Evolutionary conservation across 2,797 vertebrate species (phyloP).

Genomic region (Ctenosaura bakeri): DNA sequence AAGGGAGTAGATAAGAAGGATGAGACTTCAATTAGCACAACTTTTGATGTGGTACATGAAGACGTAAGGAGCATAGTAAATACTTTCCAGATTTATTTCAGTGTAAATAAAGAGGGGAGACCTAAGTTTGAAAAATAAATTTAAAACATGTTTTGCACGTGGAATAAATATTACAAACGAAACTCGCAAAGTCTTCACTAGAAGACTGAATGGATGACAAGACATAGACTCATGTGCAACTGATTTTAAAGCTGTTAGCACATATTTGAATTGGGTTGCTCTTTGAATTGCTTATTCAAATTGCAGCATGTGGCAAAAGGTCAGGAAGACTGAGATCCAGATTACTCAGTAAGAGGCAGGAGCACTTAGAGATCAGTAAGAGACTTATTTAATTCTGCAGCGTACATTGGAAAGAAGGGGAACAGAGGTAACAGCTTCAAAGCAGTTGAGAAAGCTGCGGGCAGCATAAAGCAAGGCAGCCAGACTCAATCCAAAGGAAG

Average conservation of each 20-base stretch:
- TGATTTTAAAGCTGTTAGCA: constrained; percentile 9
- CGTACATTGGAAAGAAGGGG: neutral
- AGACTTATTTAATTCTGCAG: neutral
- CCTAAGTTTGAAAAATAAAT: neutral
- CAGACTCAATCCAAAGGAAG: neutral
- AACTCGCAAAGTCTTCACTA: constrained; percentile 8
- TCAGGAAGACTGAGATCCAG: neutral
- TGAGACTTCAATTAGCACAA: no score
- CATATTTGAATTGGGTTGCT: neutral
- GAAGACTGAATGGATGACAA: neutral
- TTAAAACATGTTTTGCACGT: neutral
- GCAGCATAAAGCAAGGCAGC: neutral
- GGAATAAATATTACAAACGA: neutral
- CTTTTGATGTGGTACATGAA: neutral
- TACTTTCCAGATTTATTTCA: neutral
- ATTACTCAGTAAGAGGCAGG: neutral
- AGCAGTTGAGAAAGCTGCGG: neutral
- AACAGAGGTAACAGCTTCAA: neutral
- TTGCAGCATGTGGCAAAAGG: neutral
- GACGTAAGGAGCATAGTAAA: neutral
- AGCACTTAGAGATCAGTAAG: neutral
- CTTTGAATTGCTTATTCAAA: neutral
- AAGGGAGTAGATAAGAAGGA: neutral
- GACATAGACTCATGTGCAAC: neutral
- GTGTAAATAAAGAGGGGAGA: neutral